A percentile compares a stretch with the other conserved stretches of the same genome.
These are phyloP conservation scores for Pygocentrus nattereri DNA, from an alignment of 2,797 vertebrate species.

Conservation along the genomic window DNA sequence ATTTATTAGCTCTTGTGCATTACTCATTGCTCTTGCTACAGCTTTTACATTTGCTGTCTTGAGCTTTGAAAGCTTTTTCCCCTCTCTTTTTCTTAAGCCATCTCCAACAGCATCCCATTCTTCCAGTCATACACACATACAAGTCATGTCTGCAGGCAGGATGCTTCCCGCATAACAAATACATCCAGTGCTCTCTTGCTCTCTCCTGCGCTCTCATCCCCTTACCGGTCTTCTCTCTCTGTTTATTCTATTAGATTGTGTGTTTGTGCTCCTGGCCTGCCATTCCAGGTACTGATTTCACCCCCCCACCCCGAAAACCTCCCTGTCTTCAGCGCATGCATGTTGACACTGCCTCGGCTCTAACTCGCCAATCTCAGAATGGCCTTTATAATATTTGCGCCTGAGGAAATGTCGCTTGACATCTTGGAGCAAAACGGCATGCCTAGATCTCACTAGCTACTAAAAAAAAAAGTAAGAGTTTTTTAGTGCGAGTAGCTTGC, in stretches of 20 bases:
- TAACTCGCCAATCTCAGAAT: conserved; percentile 40
- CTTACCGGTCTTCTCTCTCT: conserved; percentile 10
- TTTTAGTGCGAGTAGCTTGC: conserved; percentile 11
- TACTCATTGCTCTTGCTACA: conserved; percentile 4
- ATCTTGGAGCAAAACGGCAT: conserved; percentile 37
- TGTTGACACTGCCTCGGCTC: conserved; percentile 20
- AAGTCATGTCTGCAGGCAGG: conserved; percentile 51
- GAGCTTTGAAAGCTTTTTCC: conserved; percentile 19
- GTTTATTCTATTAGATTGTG: conserved; percentile 30
- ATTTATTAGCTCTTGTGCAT: conserved; percentile 26
- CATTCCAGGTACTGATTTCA: conserved; percentile 30
- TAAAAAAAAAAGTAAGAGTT: conserved; percentile 11
- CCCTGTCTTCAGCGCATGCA: neutral
- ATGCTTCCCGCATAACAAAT: conserved; percentile 51
- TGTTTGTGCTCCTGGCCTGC: conserved; percentile 36
- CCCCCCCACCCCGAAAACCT: neutral
- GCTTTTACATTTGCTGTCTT: conserved; percentile 33
- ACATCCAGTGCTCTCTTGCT: conserved; percentile 11
- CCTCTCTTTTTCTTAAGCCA: conserved; percentile 18
- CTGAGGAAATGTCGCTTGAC: conserved; percentile 51
- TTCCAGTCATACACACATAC: conserved; percentile 47
- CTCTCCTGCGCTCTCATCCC: conserved; percentile 2
- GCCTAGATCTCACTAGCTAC: conserved; percentile 18
- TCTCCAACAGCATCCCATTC: conserved; percentile 30
- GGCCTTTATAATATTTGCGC: conserved; percentile 43